A percentile compares a stretch with the other conserved stretches of the same genome.
phyloP scores from a whole-genome alignment of 2,888 invertebrate species.

The Allolobophora icterica region DNA sequence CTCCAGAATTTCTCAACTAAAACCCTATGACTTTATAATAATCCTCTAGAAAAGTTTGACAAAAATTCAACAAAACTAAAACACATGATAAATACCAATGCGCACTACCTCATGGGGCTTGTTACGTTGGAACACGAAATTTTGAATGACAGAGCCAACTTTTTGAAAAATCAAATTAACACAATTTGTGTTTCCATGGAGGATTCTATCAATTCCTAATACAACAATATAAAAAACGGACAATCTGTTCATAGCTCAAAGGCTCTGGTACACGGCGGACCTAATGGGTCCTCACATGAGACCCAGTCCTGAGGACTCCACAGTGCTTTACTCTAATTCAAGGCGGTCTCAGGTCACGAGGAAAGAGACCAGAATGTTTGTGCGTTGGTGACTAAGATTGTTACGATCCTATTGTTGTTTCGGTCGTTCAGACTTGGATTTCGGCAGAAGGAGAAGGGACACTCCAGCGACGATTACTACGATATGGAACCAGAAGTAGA shows the following conservation, averaged over 20 bases:
- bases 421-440: not conserved
- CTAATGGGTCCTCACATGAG: not conserved
- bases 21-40: not conserved
- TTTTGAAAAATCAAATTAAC: no score
- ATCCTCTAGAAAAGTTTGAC: not conserved
- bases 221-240: no score
- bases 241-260: no score
- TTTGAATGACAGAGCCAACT: no score
- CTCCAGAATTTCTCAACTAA: not conserved
- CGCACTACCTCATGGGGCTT: not conserved
- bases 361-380: not conserved
- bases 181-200: no score
- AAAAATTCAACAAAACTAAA: not conserved
- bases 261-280: no score
- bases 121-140: not conserved
- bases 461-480: not conserved
- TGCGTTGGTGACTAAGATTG: not conserved
- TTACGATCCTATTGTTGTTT: not conserved
- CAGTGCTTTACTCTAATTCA: not conserved
- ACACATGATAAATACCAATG: no score
- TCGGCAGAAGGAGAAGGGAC: not conserved
- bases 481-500: not conserved
- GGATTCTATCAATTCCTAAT: no score
- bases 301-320: not conserved
- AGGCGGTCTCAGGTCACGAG: not conserved